These are phyloP conservation scores for Malurus cyaneus DNA, from an alignment of 2,113 vertebrate genomes.

Conservation along the genomic window DNA sequence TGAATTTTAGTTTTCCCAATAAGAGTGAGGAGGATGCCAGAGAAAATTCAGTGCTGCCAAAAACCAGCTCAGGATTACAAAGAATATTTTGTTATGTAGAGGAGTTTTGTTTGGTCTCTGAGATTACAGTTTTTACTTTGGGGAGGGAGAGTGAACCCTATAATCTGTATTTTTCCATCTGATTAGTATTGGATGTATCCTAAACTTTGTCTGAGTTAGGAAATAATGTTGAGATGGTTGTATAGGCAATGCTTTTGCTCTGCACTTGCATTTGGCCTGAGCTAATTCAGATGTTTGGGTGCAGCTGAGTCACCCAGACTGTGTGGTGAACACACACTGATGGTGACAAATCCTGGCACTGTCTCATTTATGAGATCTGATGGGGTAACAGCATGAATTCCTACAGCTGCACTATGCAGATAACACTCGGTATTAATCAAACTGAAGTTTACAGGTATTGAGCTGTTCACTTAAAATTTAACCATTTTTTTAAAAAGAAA, in stretches of 20 bases:
- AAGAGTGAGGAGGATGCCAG: not conserved
- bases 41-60: not conserved
- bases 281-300: not conserved
- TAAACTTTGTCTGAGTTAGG: not conserved
- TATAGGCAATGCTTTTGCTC: not conserved
- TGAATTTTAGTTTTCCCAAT: not conserved
- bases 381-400: not conserved
- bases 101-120: not conserved
- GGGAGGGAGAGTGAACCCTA: rapidly evolving
- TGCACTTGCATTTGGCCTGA: not conserved
- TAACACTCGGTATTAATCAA: not conserved
- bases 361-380: not conserved
- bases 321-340: not conserved
- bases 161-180: not conserved
- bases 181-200: not conserved
- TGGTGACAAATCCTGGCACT: not conserved
- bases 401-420: not conserved
- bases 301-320: not conserved
- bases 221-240: not conserved
- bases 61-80: not conserved
- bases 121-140: not conserved
- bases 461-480: not conserved
- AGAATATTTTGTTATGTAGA: not conserved
- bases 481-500: not conserved
- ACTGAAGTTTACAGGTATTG: not conserved